A percentile compares a stretch with the other conserved stretches of the same genome.
Evolutionary conservation across 2,888 invertebrate genomes (phyloP).

Genomic region (Pachymerium ferrugineum): DNA sequence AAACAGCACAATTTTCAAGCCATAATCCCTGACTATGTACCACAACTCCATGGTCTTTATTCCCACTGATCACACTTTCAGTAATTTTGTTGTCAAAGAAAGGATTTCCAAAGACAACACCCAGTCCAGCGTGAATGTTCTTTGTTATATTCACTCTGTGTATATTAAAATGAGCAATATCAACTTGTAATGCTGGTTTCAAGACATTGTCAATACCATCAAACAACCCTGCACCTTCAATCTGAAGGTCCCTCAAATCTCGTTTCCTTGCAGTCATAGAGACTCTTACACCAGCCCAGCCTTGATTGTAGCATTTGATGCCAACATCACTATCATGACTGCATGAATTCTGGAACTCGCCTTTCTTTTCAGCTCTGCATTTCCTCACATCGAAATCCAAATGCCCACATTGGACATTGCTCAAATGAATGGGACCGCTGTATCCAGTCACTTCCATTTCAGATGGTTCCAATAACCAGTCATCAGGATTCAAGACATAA

Average conservation of each 20-base stretch:
- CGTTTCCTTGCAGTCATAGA: conserved; percentile 81
- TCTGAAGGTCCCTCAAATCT: conserved; percentile 76
- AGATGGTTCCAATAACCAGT: conserved; percentile 77
- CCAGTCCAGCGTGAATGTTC: conserved; percentile 88
- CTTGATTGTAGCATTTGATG: conserved; percentile 78
- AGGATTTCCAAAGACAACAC: conserved; percentile 88
- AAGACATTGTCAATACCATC: conserved; percentile 85
- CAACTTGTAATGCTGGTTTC: conserved; percentile 79
- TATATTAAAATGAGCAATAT: conserved; percentile 55
- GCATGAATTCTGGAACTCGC: conserved; percentile 83
- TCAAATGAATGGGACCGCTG: conserved; percentile 68
- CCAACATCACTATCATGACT: conserved; percentile 79
- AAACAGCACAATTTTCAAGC: conserved; percentile 62
- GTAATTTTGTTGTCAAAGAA: conserved; percentile 71
- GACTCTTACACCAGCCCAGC: conserved; percentile 90
- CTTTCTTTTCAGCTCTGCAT: conserved; percentile 62
- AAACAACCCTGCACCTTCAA: conserved; percentile 86
- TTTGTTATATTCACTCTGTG: conserved; percentile 60
- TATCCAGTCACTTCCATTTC: conserved; percentile 74
- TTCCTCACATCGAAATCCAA: conserved; percentile 83
- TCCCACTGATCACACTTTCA: conserved; percentile 76
- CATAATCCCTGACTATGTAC: conserved; percentile 73
- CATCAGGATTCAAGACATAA: conserved; percentile 80
- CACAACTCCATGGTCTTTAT: conserved; percentile 81
- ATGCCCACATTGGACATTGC: conserved; percentile 84